Evolutionary conservation across 1,140 invertebrate species (phyloP), one percentile per base, ranked within the genome.

Genomic region (Bombus superbus): DNA sequence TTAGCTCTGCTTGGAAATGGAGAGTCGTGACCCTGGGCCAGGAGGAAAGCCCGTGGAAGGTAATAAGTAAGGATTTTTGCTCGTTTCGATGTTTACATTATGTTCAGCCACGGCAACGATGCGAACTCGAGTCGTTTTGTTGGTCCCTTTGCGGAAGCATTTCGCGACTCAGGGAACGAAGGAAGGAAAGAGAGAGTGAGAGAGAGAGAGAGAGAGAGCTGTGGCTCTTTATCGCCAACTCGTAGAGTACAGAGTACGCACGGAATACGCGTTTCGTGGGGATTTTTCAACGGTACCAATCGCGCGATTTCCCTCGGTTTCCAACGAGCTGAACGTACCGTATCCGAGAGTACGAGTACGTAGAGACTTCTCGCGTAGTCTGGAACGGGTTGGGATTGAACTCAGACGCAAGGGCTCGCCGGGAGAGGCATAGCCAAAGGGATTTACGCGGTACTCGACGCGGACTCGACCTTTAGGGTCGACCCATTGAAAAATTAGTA

Each of bases 401-500:
- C 59, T 53, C 35, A 59, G 35, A n/a, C 74, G 74, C 68, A 47
- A 88, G 75, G 75, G 35, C 71, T 64, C 40, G 59, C 57, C 78
- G 53, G 80, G 88, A 69, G 38, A 85, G 79, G 62, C 59, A 84
- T 53, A 74, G 83, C 81, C 79, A 69, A 88, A 88, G 87, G 89
- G 90, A 91, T 91, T 91, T 91, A 90, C 90, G 87, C 84, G 89
- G 86, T 88, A 74, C 89, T 86, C 68, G 72, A 25, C 78, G 28
- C 75, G n/a, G 75, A 25, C 28, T 78, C 75, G 90, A 91, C 90
- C 90, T 75, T 71, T 64, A 76, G 80, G 89, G 89, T 90, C 89
- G 89, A n/a, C 25, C 73, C 78, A 81, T 89, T 86, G 90, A 94
- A 94, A 94, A 94, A 94, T 93, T 88, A 78, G 88, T 94, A 94